phyloP scores from a whole-genome alignment of 2,113 vertebrate species.

The Oryzias curvinotus region DNA sequence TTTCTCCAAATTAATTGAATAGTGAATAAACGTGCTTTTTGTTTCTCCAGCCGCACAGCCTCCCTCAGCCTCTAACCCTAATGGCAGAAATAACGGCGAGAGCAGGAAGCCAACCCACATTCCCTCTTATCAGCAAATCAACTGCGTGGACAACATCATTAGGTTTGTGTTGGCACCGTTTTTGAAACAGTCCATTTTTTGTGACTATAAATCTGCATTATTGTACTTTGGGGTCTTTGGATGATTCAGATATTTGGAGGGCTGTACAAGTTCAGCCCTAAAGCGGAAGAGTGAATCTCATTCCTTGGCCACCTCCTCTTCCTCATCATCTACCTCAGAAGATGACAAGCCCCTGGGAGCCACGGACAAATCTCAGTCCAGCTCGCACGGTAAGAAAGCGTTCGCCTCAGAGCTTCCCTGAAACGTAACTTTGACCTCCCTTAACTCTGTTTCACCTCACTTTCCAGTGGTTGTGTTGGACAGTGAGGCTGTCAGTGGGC shows the following conservation, averaged over 20 bases:
- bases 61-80: slow-evolving; percentile 42
- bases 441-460: slow-evolving; percentile 27
- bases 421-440: not conserved
- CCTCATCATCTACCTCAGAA: slow-evolving; percentile 83
- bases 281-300: slow-evolving; percentile 85
- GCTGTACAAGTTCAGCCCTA: slow-evolving; percentile 80
- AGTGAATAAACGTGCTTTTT: not conserved
- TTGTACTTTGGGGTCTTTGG: not conserved
- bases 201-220: not conserved
- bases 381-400: slow-evolving; percentile 68
- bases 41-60: slow-evolving; percentile 29
- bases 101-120: slow-evolving; percentile 70
- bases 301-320: slow-evolving; percentile 78
- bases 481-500: slow-evolving; percentile 59
- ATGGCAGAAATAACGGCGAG: slow-evolving; percentile 58
- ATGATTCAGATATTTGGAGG: slow-evolving; percentile 83
- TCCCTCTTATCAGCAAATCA: slow-evolving; percentile 91
- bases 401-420: not conserved
- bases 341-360: slow-evolving; percentile 76
- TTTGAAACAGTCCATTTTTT: not conserved
- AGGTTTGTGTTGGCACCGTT: slow-evolving; percentile 67
- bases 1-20: not conserved
- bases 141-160: slow-evolving; percentile 88
- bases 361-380: slow-evolving; percentile 40
- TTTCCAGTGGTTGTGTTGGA: slow-evolving; percentile 63